These are phyloP conservation scores for Otis tarda DNA, from an alignment of 2,113 vertebrate genomes.

Conservation along the genomic window DNA sequence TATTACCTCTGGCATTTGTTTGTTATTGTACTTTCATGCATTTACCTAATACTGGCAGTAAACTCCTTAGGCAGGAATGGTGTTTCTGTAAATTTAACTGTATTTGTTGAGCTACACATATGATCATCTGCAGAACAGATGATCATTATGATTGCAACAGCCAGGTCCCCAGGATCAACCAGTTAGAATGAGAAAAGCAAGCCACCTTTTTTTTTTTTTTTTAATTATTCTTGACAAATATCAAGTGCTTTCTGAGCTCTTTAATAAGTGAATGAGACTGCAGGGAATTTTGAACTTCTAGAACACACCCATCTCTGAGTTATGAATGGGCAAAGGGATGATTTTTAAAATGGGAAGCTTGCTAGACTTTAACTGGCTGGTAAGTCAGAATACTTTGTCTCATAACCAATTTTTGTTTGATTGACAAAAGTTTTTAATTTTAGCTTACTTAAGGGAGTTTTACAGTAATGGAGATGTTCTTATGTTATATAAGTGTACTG, in stretches of 20 bases:
- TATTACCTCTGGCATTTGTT: background rate
- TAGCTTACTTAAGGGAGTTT: background rate
- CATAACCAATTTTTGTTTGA: background rate
- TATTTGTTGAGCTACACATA: background rate
- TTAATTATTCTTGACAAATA: background rate
- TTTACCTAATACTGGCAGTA: background rate
- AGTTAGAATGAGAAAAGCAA: background rate
- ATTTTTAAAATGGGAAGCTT: background rate
- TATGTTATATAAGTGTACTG: background rate
- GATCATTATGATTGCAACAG: background rate
- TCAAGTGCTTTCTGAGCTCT: background rate
- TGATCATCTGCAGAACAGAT: background rate
- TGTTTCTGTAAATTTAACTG: background rate
- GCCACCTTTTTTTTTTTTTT: background rate
- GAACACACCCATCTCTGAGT: background rate
- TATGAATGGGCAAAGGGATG: background rate
- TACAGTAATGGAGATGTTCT: background rate
- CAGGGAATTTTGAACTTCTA: background rate
- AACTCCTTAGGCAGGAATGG: background rate
- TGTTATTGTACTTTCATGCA: background rate
- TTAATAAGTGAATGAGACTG: background rate
- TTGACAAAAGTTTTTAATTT: background rate
- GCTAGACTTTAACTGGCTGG: background rate
- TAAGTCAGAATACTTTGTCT: background rate
- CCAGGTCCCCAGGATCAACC: background rate